Evolutionary conservation across 2,888 invertebrate species (phyloP), one percentile per base, ranked within the genome.

Genomic region (Limenitis arthemis): DNA sequence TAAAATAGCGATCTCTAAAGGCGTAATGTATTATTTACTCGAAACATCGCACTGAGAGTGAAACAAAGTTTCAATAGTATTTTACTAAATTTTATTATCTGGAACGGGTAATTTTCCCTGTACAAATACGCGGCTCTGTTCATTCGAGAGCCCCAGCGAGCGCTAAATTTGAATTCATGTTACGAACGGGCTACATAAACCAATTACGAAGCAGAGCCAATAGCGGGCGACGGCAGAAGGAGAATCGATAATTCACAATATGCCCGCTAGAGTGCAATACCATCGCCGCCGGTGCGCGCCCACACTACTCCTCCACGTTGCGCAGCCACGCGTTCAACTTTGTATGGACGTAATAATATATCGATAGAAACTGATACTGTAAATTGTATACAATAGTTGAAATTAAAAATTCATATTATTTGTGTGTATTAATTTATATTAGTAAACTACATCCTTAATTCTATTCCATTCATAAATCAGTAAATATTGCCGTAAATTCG

Each of bases 141-240:
- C 70, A 71, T 72, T 74, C 65, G 69, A 72, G 69, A 68, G 72
- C 68, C 72, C 72, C 72, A 67, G 67, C 71, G 73, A 78, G 80
- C 84, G 81, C 79, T 79, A 84, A 84, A 85, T 84, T 85, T 85
- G 79, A 84, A 85, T 83, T 83, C 83, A 83, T 81, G 81, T 74
- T 81, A 78, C 80, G 79, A 81, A 80, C 79, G 69, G 74, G 73
- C 77, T 72, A 77, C 79, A 79, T 82, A 84, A 84, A 85, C 81
- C 81, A 85, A 85, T 84, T 84, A 83, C 77, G 69, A 70, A 73
- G 69, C 70, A 68, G 72, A 77, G 71, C 83, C 85, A 83, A 82
- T 86, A 77, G 80, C 79, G 79, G 76, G 70, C 68, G 72, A 70
- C 61, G 66, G 64, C 64, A 59, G 61, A 73, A 74, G 71, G 73